phyloP scores from a whole-genome alignment of 2,888 invertebrate genomes.

The Acrobasis repandana region DNA sequence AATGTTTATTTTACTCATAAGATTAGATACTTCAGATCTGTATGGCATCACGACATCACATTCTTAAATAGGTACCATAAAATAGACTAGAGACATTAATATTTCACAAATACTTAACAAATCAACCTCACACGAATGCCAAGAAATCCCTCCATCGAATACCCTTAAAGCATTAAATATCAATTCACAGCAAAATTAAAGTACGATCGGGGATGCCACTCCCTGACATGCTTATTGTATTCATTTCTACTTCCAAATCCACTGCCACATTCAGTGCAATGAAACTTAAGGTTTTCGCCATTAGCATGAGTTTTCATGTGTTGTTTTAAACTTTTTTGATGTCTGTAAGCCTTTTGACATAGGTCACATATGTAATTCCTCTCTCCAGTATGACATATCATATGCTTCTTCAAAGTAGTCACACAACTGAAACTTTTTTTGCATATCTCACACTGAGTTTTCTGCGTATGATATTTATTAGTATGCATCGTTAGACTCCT shows the following conservation, averaged over 20 bases:
- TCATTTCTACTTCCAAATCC: conserved; percentile 49
- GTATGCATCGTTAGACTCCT: conserved; percentile 63
- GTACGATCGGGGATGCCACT: conserved; percentile 56
- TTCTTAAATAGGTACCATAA: no score
- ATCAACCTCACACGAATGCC: no score
- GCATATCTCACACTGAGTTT: conserved; percentile 74
- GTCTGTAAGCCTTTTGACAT: conserved; percentile 78
- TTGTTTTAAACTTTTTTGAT: conserved; percentile 67
- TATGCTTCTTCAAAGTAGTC: conserved; percentile 58
- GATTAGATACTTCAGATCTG: no score
- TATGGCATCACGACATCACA: no score
- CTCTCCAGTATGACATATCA: conserved; percentile 59
- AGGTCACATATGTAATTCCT: conserved; percentile 61
- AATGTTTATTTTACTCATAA: no score
- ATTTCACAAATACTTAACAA: no score
- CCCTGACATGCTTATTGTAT: conserved; percentile 55
- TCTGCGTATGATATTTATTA: conserved; percentile 60
- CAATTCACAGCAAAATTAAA: conserved; percentile 41
- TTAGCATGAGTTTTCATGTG: conserved; percentile 61
- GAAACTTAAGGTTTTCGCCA: conserved; percentile 44
- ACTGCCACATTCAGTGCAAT: conserved; percentile 53
- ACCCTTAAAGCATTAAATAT: background rate
- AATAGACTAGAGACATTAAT: background rate
- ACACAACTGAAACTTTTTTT: conserved; percentile 72
- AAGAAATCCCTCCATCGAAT: no score